phyloP scores from a whole-genome alignment of 1,140 invertebrate genomes.

The Ptiloglossa arizonensis region DNA sequence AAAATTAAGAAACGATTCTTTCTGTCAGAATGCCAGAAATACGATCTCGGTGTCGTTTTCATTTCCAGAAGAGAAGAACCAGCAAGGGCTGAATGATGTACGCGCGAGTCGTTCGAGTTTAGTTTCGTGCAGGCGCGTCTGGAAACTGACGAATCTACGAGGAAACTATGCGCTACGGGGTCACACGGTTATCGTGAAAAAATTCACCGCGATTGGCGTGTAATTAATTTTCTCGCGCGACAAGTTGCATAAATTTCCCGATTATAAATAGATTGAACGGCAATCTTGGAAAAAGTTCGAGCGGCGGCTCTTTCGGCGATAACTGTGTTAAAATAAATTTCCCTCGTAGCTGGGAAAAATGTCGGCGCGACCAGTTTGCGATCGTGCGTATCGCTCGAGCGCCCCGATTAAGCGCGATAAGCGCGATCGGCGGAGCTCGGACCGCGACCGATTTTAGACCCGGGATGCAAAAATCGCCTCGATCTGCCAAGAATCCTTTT shows the following conservation, averaged over 20 bases:
- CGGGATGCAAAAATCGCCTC: background rate
- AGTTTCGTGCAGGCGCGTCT: background rate
- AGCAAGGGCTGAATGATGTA: background rate
- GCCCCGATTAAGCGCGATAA: background rate
- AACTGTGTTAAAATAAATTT: too few species aligned
- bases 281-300: background rate
- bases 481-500: conserved; percentile 9
- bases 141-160: conserved; percentile 20
- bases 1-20: too few species aligned
- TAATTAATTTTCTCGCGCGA: conserved; percentile 47
- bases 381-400: too few species aligned
- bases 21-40: too few species aligned
- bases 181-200: conserved; percentile 45
- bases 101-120: background rate
- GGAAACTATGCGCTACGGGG: conserved; percentile 41
- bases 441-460: background rate
- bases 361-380: background rate
- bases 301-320: background rate
- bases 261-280: conserved; percentile 18
- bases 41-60: too few species aligned
- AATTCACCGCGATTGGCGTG: conserved; percentile 40
- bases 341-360: background rate
- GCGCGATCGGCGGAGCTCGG: background rate
- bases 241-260: conserved; percentile 38
- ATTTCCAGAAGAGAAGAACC: background rate